Evolutionary conservation across 2,797 vertebrate genomes (phyloP).

Genomic region (Tapirus indicus): DNA sequence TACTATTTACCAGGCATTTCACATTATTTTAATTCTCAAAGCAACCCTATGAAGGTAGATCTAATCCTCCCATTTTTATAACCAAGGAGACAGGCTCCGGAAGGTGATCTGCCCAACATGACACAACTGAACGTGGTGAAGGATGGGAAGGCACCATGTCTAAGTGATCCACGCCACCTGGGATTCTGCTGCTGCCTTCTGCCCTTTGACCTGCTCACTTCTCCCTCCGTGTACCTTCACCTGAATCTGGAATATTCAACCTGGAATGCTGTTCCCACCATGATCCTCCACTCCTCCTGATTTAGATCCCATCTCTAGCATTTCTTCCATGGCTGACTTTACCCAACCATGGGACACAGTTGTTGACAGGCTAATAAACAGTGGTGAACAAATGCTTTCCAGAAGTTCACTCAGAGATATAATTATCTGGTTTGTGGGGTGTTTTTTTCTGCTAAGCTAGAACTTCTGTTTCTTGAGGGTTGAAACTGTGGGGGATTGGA

Average conservation of each 20-base stretch:
- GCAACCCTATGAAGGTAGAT: not conserved
- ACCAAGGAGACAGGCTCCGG: not conserved
- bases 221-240: not conserved
- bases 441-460: slow-evolving; percentile 4
- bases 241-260: not conserved
- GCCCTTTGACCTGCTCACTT: not conserved
- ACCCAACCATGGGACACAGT: not conserved
- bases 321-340: not conserved
- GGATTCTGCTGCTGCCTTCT: not conserved
- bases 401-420: not conserved
- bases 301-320: not conserved
- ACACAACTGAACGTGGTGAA: not conserved
- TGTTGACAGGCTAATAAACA: not conserved
- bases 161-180: not conserved
- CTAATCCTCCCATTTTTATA: not conserved
- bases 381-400: not conserved
- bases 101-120: not conserved
- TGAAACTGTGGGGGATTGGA: not conserved
- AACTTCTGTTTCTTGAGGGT: slow-evolving; percentile 1
- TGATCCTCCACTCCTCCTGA: not conserved
- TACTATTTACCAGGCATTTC: not conserved
- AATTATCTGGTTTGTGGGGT: not conserved
- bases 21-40: slow-evolving; percentile 23
- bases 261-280: not conserved
- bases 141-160: not conserved